phyloP scores from a whole-genome alignment of 2,888 invertebrate species.

The Erebia palarica region DNA sequence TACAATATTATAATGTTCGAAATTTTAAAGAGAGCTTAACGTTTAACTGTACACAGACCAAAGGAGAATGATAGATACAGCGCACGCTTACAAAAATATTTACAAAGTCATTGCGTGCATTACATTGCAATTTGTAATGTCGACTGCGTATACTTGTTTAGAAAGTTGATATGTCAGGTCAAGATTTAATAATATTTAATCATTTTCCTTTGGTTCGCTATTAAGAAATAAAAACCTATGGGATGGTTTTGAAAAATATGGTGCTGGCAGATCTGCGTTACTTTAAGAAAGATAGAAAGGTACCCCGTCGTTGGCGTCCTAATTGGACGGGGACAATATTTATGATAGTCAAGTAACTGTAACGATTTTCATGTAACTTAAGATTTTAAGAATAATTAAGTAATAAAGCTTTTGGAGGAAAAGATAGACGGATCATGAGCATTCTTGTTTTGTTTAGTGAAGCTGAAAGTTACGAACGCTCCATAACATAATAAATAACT shows the following conservation, averaged over 20 bases:
- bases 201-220: constrained; percentile 3
- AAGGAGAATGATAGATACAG: constrained; percentile 5
- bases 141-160: too few species aligned
- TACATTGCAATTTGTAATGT: too few species aligned
- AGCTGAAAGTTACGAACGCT: not conserved
- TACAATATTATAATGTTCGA: not conserved
- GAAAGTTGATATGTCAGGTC: too few species aligned
- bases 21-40: constrained; percentile 43
- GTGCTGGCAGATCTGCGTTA: constrained; percentile 79
- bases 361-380: constrained; percentile 52
- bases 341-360: constrained; percentile 50
- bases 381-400: constrained; percentile 49
- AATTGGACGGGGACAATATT: constrained; percentile 52
- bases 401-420: constrained; percentile 44
- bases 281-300: constrained; percentile 52
- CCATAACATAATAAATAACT: not conserved
- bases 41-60: constrained; percentile 28
- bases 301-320: constrained; percentile 48
- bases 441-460: not conserved
- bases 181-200: not conserved
- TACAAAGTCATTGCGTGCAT: not conserved
- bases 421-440: not conserved
- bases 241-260: constrained; percentile 58
- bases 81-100: too few species aligned
- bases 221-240: constrained; percentile 45